Evolutionary conservation across 2,797 vertebrate species (phyloP), one percentile per base, ranked within the genome.

Genomic region (Ara ararauna): DNA sequence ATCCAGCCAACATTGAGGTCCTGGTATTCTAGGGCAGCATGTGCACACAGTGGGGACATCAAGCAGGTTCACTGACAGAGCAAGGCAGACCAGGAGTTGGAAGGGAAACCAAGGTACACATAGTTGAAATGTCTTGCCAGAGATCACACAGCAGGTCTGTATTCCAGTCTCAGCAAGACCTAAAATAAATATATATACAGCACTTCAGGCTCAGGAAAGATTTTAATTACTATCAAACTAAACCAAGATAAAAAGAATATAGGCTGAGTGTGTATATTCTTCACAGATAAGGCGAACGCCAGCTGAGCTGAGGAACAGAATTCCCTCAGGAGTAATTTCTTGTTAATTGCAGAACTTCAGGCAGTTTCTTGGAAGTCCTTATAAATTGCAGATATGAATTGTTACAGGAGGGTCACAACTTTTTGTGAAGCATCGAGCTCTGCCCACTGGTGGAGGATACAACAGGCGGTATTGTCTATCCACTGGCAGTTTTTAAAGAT

Each of bases 311-410:
- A 93, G 45, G 61, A 92, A 68, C 7, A 36, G 34, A 83, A 94
- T 88, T 90, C 75, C 85, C 76, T 72, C 23, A 11, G 73, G 85
- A 91, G 56, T 83, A 47, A 87, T 89, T 95, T 89, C 62, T 76
- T 71, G 29, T 91, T 93, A 96, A 94, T 94, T 93, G 65, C 76
- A 70, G 34, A 78, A 89, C 72, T 91, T 89, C 44, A 54, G 82
- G 82, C 26, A 1, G 34, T 92, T 94, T 83, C 78, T 91, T 91
- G 82, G 62, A 92, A 84, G 82, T 62, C 66, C 42, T 70, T 72
- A 44, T 64, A 87, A 87, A 50, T 66, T 54, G 56, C 53, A 58
- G 65, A 24, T 70, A 58, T 51, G 16, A 67, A 81, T 84, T 80
- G 16, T 78, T 83, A 78, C 30, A 72, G 65, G 56, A 92, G 65